phyloP scores from a whole-genome alignment of 2,888 invertebrate genomes.

The Standfussiana lucernea region DNA sequence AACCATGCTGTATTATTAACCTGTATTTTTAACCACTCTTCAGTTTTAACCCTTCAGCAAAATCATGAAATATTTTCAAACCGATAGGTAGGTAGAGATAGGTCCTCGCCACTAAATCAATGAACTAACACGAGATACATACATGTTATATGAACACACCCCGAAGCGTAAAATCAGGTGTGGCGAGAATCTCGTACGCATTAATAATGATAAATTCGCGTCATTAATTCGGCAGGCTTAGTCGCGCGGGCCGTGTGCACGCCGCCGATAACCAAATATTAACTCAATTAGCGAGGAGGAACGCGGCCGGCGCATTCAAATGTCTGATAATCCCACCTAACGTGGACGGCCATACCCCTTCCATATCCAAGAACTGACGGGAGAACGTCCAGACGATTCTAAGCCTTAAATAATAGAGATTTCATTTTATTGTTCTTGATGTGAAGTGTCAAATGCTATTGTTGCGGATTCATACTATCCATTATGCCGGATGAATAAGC shows the following conservation, averaged over 20 bases:
- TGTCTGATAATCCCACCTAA: conserved; percentile 80
- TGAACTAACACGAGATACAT: not conserved
- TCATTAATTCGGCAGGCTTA: conserved; percentile 89
- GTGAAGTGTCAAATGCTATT: not conserved
- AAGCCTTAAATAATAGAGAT: conserved; percentile 20
- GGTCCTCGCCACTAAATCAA: not conserved
- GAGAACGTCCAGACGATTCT: conserved; percentile 29
- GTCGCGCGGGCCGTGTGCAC: conserved; percentile 86
- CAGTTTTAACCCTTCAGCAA: not conserved
- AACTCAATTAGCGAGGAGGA: conserved; percentile 89
- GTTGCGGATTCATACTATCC: not conserved
- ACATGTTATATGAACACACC: conserved; percentile 55
- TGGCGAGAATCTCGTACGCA: conserved; percentile 83
- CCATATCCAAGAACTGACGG: conserved; percentile 60
- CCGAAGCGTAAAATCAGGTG: conserved; percentile 81
- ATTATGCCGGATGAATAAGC: conserved; percentile 17
- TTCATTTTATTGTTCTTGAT: conserved; percentile 10
- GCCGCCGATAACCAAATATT: conserved; percentile 91
- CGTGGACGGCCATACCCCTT: conserved; percentile 70
- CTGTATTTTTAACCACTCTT: not conserved
- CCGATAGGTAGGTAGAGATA: conserved; percentile 6
- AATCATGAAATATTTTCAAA: not conserved
- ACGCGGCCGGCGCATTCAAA: conserved; percentile 84
- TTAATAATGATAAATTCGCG: conserved; percentile 90
- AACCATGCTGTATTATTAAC: not conserved